Percentiles rank a stretch among this genome's conserved stretches.
phyloP scores from a whole-genome alignment of 2,113 vertebrate species.

The Mionectes macconnelli region DNA sequence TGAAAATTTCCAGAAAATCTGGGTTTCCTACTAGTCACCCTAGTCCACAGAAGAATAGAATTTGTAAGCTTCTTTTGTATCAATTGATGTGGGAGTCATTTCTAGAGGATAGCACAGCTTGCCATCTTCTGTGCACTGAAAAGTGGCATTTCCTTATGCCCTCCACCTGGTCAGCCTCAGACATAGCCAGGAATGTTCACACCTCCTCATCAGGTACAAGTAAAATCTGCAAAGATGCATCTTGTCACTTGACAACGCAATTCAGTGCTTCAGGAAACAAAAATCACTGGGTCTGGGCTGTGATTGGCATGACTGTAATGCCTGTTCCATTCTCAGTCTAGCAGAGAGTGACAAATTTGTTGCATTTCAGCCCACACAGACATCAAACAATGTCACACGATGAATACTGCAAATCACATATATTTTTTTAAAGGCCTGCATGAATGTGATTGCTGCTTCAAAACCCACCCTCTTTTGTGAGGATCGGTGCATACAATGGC shows the following conservation, averaged over 20 bases:
- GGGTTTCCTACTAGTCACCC: background rate
- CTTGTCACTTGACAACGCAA: background rate
- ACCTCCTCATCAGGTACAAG: conserved; percentile 21
- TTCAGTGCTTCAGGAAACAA: background rate
- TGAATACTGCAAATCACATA: conserved; percentile 7
- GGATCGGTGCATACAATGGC: background rate
- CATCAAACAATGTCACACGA: conserved; percentile 20
- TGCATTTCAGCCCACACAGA: conserved; percentile 23
- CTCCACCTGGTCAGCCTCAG: conserved; percentile 6
- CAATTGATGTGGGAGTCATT: background rate
- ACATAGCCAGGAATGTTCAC: background rate
- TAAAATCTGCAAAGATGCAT: background rate
- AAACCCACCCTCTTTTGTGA: background rate
- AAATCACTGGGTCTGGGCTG: background rate
- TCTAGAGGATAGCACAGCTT: background rate
- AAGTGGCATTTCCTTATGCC: background rate
- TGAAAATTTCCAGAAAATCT: background rate
- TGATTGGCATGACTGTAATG: conserved; percentile 13
- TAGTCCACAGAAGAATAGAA: background rate
- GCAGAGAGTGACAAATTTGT: conserved; percentile 28
- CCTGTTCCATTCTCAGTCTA: conserved; percentile 27
- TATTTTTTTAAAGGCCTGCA: background rate
- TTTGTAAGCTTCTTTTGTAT: background rate
- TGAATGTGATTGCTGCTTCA: conserved; percentile 11
- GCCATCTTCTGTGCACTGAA: background rate